Conservation (phyloP, 2,113 vertebrate genomes). For the Synodontis membranacea region DNA sequence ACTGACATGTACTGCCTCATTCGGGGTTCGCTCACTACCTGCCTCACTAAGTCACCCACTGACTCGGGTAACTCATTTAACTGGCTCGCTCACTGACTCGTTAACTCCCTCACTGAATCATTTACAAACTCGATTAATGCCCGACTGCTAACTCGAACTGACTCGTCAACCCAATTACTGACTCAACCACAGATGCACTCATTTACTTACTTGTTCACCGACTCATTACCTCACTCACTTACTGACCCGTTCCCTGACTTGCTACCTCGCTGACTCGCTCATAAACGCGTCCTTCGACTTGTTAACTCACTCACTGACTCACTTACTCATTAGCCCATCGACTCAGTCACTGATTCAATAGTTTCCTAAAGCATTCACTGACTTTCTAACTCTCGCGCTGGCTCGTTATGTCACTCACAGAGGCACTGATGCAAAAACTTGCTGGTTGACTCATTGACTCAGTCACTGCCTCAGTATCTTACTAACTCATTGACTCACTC, state of each 20-base stretch:
- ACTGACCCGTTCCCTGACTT: too few species aligned
- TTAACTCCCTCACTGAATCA: background rate
- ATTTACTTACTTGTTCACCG: background rate
- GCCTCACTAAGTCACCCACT: too few species aligned
- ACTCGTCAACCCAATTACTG: background rate
- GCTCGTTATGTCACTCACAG: background rate
- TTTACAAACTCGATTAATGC: background rate
- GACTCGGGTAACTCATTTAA: too few species aligned
- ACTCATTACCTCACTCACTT: background rate
- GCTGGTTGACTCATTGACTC: background rate
- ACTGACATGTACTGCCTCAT: too few species aligned
- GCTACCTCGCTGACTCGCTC: too few species aligned
- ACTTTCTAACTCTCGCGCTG: background rate
- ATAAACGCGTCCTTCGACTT: too few species aligned
- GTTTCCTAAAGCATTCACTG: background rate
- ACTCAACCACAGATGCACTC: too few species aligned
- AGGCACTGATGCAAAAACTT: background rate
- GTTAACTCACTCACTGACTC: background rate
- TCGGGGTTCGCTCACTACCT: too few species aligned
- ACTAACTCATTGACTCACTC: background rate
- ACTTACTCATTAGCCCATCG: background rate
- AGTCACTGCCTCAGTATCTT: conserved; percentile 55
- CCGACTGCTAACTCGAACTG: background rate
- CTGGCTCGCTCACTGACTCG: background rate
- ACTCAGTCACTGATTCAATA: background rate